Conservation (phyloP, 2,888 invertebrate species). For the Eudasyphora cyanicolor region DNA sequence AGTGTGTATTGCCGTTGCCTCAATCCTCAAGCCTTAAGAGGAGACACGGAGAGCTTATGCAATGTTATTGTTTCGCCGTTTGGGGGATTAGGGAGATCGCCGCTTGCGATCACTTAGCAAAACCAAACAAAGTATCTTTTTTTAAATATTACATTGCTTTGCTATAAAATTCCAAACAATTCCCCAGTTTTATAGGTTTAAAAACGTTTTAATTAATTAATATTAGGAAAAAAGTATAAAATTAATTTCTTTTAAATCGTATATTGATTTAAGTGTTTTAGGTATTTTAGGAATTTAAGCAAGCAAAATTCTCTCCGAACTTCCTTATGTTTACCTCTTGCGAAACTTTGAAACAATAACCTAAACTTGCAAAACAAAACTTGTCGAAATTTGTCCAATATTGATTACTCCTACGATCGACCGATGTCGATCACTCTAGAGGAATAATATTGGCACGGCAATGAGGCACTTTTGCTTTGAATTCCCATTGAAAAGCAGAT, state of each 20-base stretch:
- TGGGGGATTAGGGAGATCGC: neutral
- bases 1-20: neutral
- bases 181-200: neutral
- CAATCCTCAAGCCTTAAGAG: neutral
- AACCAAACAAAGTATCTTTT: neutral
- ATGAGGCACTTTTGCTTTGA: slow-evolving; percentile 38
- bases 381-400: neutral
- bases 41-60: neutral
- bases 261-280: too few species aligned
- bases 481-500: slow-evolving; percentile 40
- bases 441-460: neutral
- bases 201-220: neutral
- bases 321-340: neutral
- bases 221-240: neutral
- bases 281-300: neutral
- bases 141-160: too few species aligned
- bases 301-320: neutral
- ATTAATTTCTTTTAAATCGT: too few species aligned
- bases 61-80: neutral
- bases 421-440: neutral
- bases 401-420: neutral
- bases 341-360: too few species aligned
- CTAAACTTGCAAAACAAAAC: neutral
- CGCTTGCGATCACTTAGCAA: too few species aligned
- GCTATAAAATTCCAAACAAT: neutral